Evolutionary conservation across 2,113 vertebrate species (phyloP).

Genomic region (Empidonax alnorum): DNA sequence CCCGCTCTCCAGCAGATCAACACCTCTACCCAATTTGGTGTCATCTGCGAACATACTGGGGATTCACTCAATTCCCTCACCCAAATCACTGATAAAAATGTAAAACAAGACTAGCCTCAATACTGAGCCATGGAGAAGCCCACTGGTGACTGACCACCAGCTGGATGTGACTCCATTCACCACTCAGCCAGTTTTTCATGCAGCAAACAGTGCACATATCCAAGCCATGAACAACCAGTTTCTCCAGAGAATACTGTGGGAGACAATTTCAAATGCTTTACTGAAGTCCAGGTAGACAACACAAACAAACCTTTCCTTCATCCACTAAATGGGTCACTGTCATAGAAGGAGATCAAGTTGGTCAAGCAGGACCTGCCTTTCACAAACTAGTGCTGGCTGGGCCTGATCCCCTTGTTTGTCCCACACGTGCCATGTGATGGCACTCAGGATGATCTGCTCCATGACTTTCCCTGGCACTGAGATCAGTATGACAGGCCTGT

Average conservation of each 20-base stretch:
- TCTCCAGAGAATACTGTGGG: not conserved
- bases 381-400: not conserved
- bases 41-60: not conserved
- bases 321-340: not conserved
- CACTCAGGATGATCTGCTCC: not conserved
- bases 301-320: not conserved
- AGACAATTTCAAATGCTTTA: not conserved
- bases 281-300: not conserved
- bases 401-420: not conserved
- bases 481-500: not conserved
- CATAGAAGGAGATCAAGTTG: not conserved
- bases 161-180: not conserved
- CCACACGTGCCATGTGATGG: not conserved
- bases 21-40: not conserved
- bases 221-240: not conserved
- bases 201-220: not conserved
- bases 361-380: not conserved
- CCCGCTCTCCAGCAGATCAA: not conserved
- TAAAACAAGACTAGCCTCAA: not conserved
- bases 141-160: not conserved
- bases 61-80: not conserved
- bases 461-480: not conserved
- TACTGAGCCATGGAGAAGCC: not conserved
- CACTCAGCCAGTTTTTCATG: not conserved
- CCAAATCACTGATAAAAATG: not conserved